Evolutionary conservation across 2,888 invertebrate species (phyloP), one percentile per base, ranked within the genome.

Genomic region (Auanema freiburgensis): DNA sequence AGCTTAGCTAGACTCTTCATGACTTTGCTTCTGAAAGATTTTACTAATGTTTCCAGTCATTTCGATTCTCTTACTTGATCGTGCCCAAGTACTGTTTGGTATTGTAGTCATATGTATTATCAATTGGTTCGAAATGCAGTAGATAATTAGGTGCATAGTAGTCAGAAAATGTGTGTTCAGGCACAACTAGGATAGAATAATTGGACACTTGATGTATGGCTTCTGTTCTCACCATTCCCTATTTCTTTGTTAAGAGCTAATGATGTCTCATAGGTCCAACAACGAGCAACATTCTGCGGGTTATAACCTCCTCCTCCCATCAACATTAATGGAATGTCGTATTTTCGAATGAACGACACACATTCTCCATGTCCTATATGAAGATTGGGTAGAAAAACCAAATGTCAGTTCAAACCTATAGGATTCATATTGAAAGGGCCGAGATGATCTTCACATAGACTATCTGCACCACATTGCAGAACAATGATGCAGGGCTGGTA

Each of bases 241-340:
- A 81, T 71, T 41, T 78, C 78, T 55, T 69, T 70, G 58, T 76
- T 71, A 14, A 81, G 74, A 14, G 81, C 81, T 44, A 81, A 59
- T n/a, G 96, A 93, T 1, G 98, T 98, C 85, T 98, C 98, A 83
- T 94, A 96, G 0, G 98, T 96, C 98, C 98, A 99, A 83, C 97
- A 97, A 56, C 74, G 59, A 1, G 76, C 79, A 14, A 77, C 77
- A 59, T 81, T 82, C 50, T 79, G 66, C 24, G 82, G 82, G 24
- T 74, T 76, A 61, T 76, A 76, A 57, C 71, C 71, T 25, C 62
- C 62, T 2, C 97, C 97, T 2, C 98, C 97, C 44, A 99, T 91
- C 87, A 98, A 90, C 79, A 98, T 88, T 85, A 98, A 91, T 0
- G 98, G 98, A 65, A 98, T 87, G 83, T 94, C 94, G 85, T 93